A percentile compares a stretch with the other conserved stretches of the same genome.
phyloP scores from a whole-genome alignment of 2,797 vertebrate genomes.

The Simalia tracyae region DNA sequence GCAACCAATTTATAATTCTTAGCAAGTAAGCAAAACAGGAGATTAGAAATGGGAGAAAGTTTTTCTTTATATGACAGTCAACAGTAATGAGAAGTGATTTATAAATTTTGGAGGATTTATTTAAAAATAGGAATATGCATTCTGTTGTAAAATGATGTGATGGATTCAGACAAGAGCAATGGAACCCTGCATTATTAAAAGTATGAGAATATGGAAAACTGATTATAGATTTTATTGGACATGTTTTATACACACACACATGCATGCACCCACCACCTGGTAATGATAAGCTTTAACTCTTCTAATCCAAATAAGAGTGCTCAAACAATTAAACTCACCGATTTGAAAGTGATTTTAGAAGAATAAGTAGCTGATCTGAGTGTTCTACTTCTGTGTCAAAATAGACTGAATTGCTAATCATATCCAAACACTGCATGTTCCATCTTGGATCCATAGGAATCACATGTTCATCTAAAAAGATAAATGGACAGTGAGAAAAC shows the following conservation, averaged over 20 bases:
- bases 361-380: constrained; percentile 83
- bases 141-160: neutral
- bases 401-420: constrained; percentile 86
- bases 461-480: constrained; percentile 84
- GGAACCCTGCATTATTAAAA: neutral
- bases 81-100: neutral
- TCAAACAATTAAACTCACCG: constrained; percentile 72
- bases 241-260: neutral
- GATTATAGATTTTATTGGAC: neutral
- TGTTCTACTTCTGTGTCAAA: constrained; percentile 87
- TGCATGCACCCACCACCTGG: neutral
- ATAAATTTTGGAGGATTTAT: neutral
- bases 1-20: neutral
- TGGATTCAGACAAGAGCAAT: neutral
- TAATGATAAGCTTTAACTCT: neutral
- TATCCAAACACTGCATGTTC: constrained; percentile 95
- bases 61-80: neutral
- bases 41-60: neutral
- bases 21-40: neutral
- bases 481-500: neutral
- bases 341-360: constrained; percentile 88
- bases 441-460: constrained; percentile 92
- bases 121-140: neutral
- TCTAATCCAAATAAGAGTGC: neutral
- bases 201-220: neutral